Evolutionary conservation across 2,888 invertebrate genomes (phyloP), one percentile per base, ranked within the genome.

Genomic region (Tetragnatha montana): DNA sequence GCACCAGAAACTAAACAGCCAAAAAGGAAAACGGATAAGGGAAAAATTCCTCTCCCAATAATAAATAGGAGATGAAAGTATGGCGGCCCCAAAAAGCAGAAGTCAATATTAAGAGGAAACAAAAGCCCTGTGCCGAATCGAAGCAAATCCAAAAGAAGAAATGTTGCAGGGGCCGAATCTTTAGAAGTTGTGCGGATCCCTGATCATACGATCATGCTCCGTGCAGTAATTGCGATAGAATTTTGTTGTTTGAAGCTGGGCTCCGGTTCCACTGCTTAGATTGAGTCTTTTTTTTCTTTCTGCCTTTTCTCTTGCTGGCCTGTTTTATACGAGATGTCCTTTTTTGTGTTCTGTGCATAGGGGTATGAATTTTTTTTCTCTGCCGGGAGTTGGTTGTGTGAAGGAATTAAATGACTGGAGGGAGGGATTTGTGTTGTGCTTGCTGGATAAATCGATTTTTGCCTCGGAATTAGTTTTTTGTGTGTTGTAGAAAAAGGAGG

Each of bases 41-140:
- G 35, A 60, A 35, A 60, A 51, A 71, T 47, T 71, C 79, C 22
- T 49, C 22, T 49, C 60, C n/a, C 22, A 86, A 81, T 89, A 84
- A 89, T 89, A 89, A 89, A 89, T 81, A 76, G 76, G 81, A 85
- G 81, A 85, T 81, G 81, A 89, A 89, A 89, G 89, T 84, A 85
- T 89, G 89, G 75, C 70, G 73, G 73, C 82, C 47, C 70, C 75
- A 78, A 83, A 88, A 89, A 80, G 80, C 89, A 89, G 83, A 89
- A 89, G 89, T 89, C 89, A 89, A 89, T 89, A 89, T 89, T 84
- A 84, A 84, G 75, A 76, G 81, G 84, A 89, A 89, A 89, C 89
- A 89, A 89, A 89, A 89, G 89, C 84, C 75, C 81, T 71, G 75
- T 12, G 51, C 69, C 70, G 81, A 89, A 89, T 89, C 89, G 89